These are phyloP conservation scores for Danio jaintianensis DNA, from an alignment of 2,797 vertebrate genomes.

Conservation along the genomic window DNA sequence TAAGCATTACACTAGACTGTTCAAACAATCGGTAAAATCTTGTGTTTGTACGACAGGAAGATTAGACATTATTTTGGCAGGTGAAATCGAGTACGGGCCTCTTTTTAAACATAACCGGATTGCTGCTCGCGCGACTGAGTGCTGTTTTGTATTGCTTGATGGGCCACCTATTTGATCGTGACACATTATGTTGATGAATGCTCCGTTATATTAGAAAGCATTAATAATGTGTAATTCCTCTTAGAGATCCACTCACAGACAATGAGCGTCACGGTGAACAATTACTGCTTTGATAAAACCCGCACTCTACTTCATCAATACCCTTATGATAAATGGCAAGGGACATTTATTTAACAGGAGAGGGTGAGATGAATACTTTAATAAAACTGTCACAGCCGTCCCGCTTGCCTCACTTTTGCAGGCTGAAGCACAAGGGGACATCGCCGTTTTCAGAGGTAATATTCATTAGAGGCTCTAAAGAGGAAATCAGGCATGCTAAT, in stretches of 20 bases:
- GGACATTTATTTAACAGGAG: constrained; percentile 73
- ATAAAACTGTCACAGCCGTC: constrained; percentile 70
- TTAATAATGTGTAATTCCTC: constrained; percentile 75
- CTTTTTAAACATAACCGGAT: constrained; percentile 27
- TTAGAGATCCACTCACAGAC: constrained; percentile 71
- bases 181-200: constrained; percentile 74
- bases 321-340: constrained; percentile 69
- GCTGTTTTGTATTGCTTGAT: constrained; percentile 47
- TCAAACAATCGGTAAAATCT: background rate
- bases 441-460: constrained; percentile 39
- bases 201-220: constrained; percentile 76
- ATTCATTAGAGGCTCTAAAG: constrained; percentile 49
- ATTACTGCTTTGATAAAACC: constrained; percentile 77
- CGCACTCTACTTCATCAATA: constrained; percentile 68
- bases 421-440: constrained; percentile 43
- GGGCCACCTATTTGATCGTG: constrained; percentile 59
- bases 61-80: constrained; percentile 22
- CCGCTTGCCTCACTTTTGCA: constrained; percentile 45
- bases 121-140: background rate
- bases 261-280: constrained; percentile 78
- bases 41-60: constrained; percentile 4
- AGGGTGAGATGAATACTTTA: constrained; percentile 69
- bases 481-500: constrained; percentile 53
- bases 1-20: background rate
- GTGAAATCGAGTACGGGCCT: background rate